Base-by-base conservation (phyloP, 64 coral and sea anemone genomes). In the Orbicella faveolata region DNA sequence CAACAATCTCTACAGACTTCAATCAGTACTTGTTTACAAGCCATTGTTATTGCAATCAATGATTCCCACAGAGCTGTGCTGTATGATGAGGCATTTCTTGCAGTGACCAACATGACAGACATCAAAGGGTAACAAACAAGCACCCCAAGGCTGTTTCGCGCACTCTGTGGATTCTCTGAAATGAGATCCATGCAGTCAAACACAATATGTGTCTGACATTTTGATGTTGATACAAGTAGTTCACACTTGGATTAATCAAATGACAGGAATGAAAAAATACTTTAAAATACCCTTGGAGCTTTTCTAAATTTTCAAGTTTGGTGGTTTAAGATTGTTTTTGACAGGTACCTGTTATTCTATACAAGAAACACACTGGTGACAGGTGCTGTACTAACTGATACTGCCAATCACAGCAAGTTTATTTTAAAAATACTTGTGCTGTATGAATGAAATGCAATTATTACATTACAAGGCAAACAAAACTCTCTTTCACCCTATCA, bases 311-410 rank as follows among this genome's bases (percentile, higher is more conserved):
- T 85, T 26, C 13, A 17, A 52, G 65, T 51, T 66, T 23, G 39
- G 34, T 85, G 82, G 33, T 30, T 52, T 52, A 15, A 73, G 23
- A 70, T 26, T 70, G 21, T 70, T 72, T 52, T 83, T 44, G 1
- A 26, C 82, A 48, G 82, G 82, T 85, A 85, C 82, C 82, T 68
- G 82, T 66, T 15, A 72, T 25, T 17, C 3, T 66, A 72, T 72
- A 53, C 14, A 85, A 73, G n/a, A n/a, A 85, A n/a, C 37, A 85
- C 65, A 85, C 30, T 30, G 63, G 64, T 67, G 34, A 12, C 66
- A n/a, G 67, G 67, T 70, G 21, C 20, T 23, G 21, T 3, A 70
- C n/a, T 73, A 11, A 72, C 17, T 41, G 48, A 17, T n/a, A 37
- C 63, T 44, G 10, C 17, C 82, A 78, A 73, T 85, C 21, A 67